Base-by-base conservation (phyloP, 2,888 invertebrate species). In the Lobophora halterata region DNA sequence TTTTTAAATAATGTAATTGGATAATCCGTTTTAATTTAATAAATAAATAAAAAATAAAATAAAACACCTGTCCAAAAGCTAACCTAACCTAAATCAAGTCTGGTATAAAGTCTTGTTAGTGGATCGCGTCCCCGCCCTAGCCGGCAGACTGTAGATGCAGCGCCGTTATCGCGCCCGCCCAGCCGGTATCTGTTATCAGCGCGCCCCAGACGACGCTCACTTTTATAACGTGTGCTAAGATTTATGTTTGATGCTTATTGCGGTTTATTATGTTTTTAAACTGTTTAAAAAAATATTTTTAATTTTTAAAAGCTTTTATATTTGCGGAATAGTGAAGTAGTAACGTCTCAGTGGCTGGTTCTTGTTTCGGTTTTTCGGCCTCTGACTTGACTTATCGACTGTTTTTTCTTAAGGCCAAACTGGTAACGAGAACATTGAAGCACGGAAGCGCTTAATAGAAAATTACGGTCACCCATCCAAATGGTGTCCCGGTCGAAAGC, bases 101-200 rank as follows among this genome's bases (percentile, higher is more conserved):
- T 17, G 5, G 17, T 5, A 6, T n/a, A 17, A 1, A 16, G 11
- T 1, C 12, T 12, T 17, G 12, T 18, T 3, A 5, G 5, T 1
- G 18, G 5, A 6, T 2, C 2, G 14, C 8, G 4, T 2, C 49
- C 46, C 55, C 46, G 49, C 61, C 55, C 58, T 60, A 60, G 53
- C 46, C 52, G 39, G 51, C 13, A 30, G 42, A 23, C 25, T 3
- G 38, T 24, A 55, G 53, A 49, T 59, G 58, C 61, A 59, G 60
- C 54, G 52, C 51, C 38, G 58, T 60, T 73, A 72, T 71, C 71
- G 39, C 67, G 55, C 58, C 58, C 68, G 69, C 69, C 66, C 74
- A 73, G 73, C 59, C 67, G 52, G 61, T 71, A 70, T 76, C 72
- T 64, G 58, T 33, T 62, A 66, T 70, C 71, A 52, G 53, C 52